Evolutionary conservation across 2,113 vertebrate species (phyloP).

Genomic region (Myiagra hebetior): DNA sequence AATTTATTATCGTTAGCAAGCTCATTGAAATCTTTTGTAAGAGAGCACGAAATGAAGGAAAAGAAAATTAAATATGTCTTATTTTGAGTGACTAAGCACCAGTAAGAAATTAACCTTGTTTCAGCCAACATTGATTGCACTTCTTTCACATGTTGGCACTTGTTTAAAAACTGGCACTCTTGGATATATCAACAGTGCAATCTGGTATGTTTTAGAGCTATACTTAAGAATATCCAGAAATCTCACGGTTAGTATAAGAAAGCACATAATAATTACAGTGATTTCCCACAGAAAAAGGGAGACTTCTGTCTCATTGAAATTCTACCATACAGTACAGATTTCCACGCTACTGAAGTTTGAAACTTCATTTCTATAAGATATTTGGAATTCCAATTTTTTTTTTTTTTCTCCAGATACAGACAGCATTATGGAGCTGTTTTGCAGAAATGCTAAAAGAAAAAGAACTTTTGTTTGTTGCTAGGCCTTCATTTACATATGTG

Average conservation of each 20-base stretch:
- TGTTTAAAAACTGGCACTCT: neutral
- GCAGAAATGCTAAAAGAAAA: neutral
- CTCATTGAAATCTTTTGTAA: neutral
- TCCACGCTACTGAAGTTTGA: neutral
- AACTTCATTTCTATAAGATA: neutral
- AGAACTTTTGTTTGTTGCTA: neutral
- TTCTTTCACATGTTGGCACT: neutral
- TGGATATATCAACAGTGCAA: neutral
- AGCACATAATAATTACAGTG: neutral
- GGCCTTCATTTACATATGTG: neutral
- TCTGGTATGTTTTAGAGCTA: neutral
- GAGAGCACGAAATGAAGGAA: neutral
- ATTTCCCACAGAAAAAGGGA: neutral
- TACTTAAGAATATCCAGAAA: neutral
- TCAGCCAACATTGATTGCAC: neutral
- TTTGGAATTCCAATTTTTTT: neutral
- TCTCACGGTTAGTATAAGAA: fast-evolving
- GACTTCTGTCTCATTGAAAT: neutral
- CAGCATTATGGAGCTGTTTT: neutral
- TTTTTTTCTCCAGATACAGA: neutral
- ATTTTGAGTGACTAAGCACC: neutral
- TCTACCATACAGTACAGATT: neutral
- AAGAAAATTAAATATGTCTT: neutral
- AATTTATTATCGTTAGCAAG: neutral
- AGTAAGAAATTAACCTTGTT: neutral